Base-by-base conservation (phyloP, 2,888 invertebrate species). In the Morpho helenor region DNA sequence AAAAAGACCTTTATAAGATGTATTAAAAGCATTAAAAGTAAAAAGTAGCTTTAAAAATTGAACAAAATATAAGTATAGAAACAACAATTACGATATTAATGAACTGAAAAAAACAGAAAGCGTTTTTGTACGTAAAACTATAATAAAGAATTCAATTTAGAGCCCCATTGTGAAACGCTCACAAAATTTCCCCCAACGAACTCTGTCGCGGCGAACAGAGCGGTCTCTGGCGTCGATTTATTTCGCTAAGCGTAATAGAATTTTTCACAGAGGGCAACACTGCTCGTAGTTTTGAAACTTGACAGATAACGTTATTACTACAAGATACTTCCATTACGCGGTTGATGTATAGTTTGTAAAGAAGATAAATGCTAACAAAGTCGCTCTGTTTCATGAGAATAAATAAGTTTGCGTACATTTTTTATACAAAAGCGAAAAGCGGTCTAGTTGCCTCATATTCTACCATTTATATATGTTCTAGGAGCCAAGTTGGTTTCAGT, bases 301-400 rank as follows among this genome's bases (percentile, higher is more conserved):
- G 77, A 75, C 73, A 71, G 68, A 67, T 73, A 73, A 72, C 73
- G 70, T 75, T 75, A 73, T 77, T 72, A 71, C 70, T 67, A 80
- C 80, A 80, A 64, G 77, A 70, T 68, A 75, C 71, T 74, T 79
- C 80, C 80, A 80, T 80, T 79, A 76, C 49, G 51, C 59, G 49
- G 56, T 47, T 60, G 64, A 64, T 64, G 59, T 62, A 63, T 59
- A 55, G 62, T 61, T 63, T 53, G 58, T 52, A 61, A 49, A 60
- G 46, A 62, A 50, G 51, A 61, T 60, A 60, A 60, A 64, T 63
- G 60, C 58, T 60, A 61, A 59, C 58, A 63, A 59, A 63, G 53
- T 48, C 54, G 54, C 7, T 8, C 31, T 7, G 50, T 22, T 42
- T 51, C n/a, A 7, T 39, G 31, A 52, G 39, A 52, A 45, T 45